Evolutionary conservation across 2,888 invertebrate genomes (phyloP), one percentile per base, ranked within the genome.

Genomic region (Tetheella fluctuosa): DNA sequence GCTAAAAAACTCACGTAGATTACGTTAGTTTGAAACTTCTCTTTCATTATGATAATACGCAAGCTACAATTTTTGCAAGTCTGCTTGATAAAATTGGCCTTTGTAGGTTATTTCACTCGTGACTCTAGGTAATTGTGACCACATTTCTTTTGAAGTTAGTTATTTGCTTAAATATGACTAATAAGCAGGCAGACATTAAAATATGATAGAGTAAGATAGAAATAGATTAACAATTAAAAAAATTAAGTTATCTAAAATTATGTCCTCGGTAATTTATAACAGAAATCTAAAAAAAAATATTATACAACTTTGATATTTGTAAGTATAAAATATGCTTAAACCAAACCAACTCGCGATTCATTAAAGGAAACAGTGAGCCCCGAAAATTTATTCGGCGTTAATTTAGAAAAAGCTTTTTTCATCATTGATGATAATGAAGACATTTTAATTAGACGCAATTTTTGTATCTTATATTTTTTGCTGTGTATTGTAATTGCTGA

Each of bases 21-120:
- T 23, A 55, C 55, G 15, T 55, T 20, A 34, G 37, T 7, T 20
- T 20, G 55, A 23, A 17, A 30, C 54, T 42, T 7, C 57, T 58
- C 57, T 58, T 58, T 58, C 57, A 58, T 58, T 58, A 58, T 58
- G 57, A 58, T 58, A 52, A 57, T 48, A 30, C 25, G 56, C 34
- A 13, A 56, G 3, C 48, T 58, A 30, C 17, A 20, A 55, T 55
- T 55, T 55, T 54, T 34, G 55, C 34, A 23, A 55, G 55, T 34
- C 20, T 23, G 20, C 55, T 15, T 48, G 48, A 34, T 34, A 34
- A 34, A 55, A 55, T 55, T 55, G 34, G 34, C 34, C 55, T 55
- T 23, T 23, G 28, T 23, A 8, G 28, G 23, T 23, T 53, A 53
- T 48, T 48, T 48, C 48, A 10, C 48, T 20, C 8, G 42, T 48